These are phyloP conservation scores for Calliopsis andreniformis DNA, from an alignment of 1,140 invertebrate species.

Conservation along the genomic window DNA sequence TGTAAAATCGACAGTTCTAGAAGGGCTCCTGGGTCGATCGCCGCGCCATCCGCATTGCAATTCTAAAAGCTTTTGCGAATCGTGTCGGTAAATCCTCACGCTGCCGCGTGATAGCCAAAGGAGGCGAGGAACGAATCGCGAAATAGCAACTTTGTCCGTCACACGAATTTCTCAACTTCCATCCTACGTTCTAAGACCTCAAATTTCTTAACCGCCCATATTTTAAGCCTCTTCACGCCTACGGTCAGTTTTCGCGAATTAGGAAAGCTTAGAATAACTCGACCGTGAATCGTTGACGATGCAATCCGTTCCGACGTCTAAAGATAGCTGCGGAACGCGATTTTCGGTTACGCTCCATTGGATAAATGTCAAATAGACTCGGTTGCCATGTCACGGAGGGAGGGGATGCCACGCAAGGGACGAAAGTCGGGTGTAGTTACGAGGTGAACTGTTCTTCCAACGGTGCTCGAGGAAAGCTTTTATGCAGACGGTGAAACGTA, in stretches of 20 bases:
- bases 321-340: not conserved
- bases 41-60: slow-evolving; percentile 45
- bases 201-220: no score
- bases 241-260: no score
- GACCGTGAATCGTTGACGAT: not conserved
- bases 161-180: no score
- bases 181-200: no score
- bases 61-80: slow-evolving; percentile 45
- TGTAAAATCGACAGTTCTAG: slow-evolving; percentile 34
- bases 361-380: not conserved
- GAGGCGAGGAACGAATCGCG: not conserved
- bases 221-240: no score
- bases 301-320: not conserved
- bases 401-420: not conserved
- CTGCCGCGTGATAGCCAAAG: not conserved
- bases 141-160: no score
- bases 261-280: no score
- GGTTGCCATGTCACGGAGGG: not conserved
- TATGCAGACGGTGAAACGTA: slow-evolving; percentile 39
- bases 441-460: slow-evolving; percentile 15
- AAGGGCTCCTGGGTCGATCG: slow-evolving; percentile 42
- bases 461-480: slow-evolving; percentile 37
- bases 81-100: slow-evolving; percentile 55
- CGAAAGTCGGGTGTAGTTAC: not conserved
- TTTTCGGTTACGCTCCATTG: not conserved